A percentile compares a stretch with the other conserved stretches of the same genome.
Evolutionary conservation across 2,888 invertebrate species (phyloP).

Genomic region (Phorcus lineatus): DNA sequence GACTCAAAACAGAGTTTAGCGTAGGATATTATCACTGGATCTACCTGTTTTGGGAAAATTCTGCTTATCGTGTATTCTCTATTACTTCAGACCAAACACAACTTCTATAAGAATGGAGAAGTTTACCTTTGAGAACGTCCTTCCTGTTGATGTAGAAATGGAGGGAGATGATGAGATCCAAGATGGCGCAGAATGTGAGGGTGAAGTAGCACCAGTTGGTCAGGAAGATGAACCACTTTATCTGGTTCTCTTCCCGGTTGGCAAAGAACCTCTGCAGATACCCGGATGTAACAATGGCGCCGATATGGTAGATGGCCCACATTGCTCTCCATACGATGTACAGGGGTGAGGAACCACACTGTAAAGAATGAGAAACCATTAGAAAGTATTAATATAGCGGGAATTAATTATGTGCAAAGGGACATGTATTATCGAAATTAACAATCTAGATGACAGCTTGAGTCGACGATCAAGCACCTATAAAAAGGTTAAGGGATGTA

Average conservation of each 20-base stretch:
- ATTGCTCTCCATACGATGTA: conserved; percentile 38
- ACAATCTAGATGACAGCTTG: too few species aligned
- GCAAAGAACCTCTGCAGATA: conserved; percentile 1
- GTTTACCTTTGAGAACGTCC: conserved; percentile 19
- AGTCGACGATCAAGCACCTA: too few species aligned
- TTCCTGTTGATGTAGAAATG: conserved; percentile 8
- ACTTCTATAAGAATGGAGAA: too few species aligned
- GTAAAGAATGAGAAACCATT: not conserved
- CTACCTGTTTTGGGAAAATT: too few species aligned
- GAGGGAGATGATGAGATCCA: conserved; percentile 33
- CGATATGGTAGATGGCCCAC: conserved; percentile 41
- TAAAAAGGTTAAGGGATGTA: too few species aligned
- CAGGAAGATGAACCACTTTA: conserved; percentile 51
- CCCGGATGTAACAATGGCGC: conserved; percentile 38
- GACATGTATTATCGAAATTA: too few species aligned
- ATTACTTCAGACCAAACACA: too few species aligned
- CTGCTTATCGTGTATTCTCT: too few species aligned
- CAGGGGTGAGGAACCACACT: conserved; percentile 16
- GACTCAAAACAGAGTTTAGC: too few species aligned
- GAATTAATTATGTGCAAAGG: too few species aligned
- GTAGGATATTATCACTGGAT: too few species aligned
- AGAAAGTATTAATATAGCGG: too few species aligned
- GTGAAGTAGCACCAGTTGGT: conserved; percentile 47
- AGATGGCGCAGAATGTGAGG: conserved; percentile 33
- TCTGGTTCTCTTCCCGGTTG: conserved; percentile 29